Base-by-base conservation (phyloP, 2,888 invertebrate species). In the Eupithecia centaureata region DNA sequence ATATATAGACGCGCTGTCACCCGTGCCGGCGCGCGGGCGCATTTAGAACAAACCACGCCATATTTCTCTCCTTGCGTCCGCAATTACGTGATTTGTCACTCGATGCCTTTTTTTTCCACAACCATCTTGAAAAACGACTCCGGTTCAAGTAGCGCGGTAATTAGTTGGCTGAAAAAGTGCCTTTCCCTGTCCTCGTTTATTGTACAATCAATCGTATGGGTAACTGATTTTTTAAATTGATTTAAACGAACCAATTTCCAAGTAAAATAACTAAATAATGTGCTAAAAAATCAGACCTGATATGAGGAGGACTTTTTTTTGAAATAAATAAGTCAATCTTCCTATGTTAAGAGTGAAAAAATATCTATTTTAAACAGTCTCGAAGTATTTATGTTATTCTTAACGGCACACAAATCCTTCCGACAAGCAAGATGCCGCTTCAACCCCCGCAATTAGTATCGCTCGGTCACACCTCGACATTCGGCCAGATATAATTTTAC, bases 81-180 rank as follows among this genome's bases (percentile, higher is more conserved):
- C 92, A 90, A 92, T 91, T 91, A 90, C 90, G 90, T 91, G 91
- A 92, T 92, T 92, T 92, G 92, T 92, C 92, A 92, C 90, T 89
- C 89, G 84, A 79, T 81, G 77, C 79, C 79, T 87, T 89, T 89
- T 87, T 79, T 78, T 80, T 82, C 79, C 79, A 70, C 79, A 73
- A 71, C 74, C 77, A 79, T 82, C 86, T 76, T 88, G 90, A 91
- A 90, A 90, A 91, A 92, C 91, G 86, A 83, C 79, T 82, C 79
- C 76, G 82, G 84, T 86, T 88, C 86, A 87, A 87, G 84, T 84
- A 82, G 84, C 83, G 77, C 79, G 82, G 82, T 90, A 91, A 91
- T 91, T 90, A 91, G 89, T 83, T 79, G 85, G 78, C 86, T 87
- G 89, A 90, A 89, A 89, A 89, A 91, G 87, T 88, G 86, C 83